A percentile compares a stretch with the other conserved stretches of the same genome.
phyloP scores from a whole-genome alignment of 2,888 invertebrate genomes.

The Calliphora vomitoria region DNA sequence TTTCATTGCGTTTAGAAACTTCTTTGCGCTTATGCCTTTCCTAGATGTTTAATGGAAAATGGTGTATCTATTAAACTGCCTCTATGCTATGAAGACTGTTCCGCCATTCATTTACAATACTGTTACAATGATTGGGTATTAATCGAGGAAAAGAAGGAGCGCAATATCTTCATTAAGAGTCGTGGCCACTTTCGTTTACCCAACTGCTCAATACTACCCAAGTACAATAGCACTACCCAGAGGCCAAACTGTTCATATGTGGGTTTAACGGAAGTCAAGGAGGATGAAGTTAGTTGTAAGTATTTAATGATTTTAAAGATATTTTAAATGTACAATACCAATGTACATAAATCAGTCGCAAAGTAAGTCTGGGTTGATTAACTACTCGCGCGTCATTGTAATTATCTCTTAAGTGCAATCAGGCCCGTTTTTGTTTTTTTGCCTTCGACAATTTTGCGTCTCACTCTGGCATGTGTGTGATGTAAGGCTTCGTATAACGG shows the following conservation, averaged over 20 bases:
- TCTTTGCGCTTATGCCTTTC: conserved; percentile 96
- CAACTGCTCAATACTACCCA: conserved; percentile 92
- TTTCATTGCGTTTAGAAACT: conserved; percentile 87
- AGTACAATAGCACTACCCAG: conserved; percentile 87
- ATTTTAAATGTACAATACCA: too few relatives aligned
- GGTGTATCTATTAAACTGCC: conserved; percentile 90
- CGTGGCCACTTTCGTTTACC: conserved; percentile 95
- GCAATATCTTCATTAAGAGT: conserved; percentile 91
- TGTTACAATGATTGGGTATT: conserved; percentile 97
- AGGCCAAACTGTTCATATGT: conserved; percentile 92
- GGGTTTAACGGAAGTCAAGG: conserved; percentile 92
- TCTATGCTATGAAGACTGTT: conserved; percentile 96
- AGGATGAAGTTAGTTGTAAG: conserved; percentile 92
- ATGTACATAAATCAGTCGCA: too few relatives aligned
- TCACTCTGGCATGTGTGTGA: too few relatives aligned
- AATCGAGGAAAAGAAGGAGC: conserved; percentile 93
- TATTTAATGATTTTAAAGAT: background rate
- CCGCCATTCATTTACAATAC: conserved; percentile 94
- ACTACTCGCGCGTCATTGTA: too few relatives aligned
- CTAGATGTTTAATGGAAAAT: conserved; percentile 90
- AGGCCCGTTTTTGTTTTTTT: too few relatives aligned
- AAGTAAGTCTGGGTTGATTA: too few relatives aligned
- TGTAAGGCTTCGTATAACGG: too few relatives aligned
- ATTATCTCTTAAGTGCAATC: too few relatives aligned
- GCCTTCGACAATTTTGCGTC: too few relatives aligned